Evolutionary conservation across 2,113 vertebrate species (phyloP).

Genomic region (Cololabis saira): DNA sequence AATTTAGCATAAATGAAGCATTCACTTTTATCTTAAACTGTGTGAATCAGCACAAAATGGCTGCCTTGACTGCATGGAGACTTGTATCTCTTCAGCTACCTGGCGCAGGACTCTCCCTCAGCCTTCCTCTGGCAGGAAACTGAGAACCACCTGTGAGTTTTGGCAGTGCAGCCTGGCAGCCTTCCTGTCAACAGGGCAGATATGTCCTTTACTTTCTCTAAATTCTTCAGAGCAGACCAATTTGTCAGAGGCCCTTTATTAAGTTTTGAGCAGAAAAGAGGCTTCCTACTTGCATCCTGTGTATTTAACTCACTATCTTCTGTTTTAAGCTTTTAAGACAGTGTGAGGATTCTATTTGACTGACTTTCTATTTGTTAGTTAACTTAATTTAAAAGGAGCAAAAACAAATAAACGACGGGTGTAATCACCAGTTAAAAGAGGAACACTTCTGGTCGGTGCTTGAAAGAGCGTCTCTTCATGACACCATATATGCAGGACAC

Average conservation of each 20-base stretch:
- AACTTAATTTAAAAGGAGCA: neutral
- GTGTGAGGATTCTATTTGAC: neutral
- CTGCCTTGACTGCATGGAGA: slow-evolving; percentile 23
- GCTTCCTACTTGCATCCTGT: slow-evolving; percentile 25
- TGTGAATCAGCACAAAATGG: slow-evolving; percentile 55
- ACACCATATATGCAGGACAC: neutral
- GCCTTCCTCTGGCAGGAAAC: slow-evolving; percentile 46
- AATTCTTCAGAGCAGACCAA: slow-evolving; percentile 5
- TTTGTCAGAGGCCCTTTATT: slow-evolving; percentile 27
- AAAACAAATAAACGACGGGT: neutral
- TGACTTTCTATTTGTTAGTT: too few relatives aligned
- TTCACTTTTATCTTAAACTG: slow-evolving; percentile 49
- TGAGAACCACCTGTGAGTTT: slow-evolving; percentile 54
- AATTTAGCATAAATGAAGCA: slow-evolving; percentile 70
- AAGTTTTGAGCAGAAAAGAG: slow-evolving; percentile 35
- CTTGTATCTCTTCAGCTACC: slow-evolving; percentile 49
- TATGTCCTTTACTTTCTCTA: slow-evolving; percentile 36
- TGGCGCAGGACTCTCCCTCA: slow-evolving; percentile 45
- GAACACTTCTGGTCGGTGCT: too few relatives aligned
- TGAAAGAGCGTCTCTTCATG: too few relatives aligned
- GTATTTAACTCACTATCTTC: slow-evolving; percentile 14
- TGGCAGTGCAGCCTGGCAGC: slow-evolving; percentile 59
- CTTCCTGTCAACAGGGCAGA: slow-evolving; percentile 31
- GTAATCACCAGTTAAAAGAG: slow-evolving; percentile 1
- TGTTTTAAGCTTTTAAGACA: slow-evolving; percentile 2